Evolutionary conservation across 2,888 invertebrate species (phyloP).

Genomic region (Chelonus formosanus): DNA sequence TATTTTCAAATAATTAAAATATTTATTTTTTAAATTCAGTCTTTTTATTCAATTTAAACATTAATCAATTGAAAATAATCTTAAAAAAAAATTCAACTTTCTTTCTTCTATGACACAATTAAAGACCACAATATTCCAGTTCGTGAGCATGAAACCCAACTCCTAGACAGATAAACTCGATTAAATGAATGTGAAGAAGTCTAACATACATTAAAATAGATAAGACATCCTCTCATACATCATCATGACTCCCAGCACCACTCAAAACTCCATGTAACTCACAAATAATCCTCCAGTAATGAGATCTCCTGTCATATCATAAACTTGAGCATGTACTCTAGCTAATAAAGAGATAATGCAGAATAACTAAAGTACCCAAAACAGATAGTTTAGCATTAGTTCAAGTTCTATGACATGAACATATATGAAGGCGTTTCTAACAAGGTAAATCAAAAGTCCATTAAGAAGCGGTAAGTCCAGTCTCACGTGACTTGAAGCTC

Average conservation of each 20-base stretch:
- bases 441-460: constrained; percentile 42
- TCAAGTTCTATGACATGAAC: constrained; percentile 15
- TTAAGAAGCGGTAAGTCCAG: constrained; percentile 38
- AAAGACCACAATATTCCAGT: constrained; percentile 26
- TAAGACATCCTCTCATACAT: constrained; percentile 6
- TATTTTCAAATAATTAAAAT: too few relatives aligned
- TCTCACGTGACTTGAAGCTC: constrained; percentile 37
- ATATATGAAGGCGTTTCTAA: constrained; percentile 30
- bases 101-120: constrained; percentile 2
- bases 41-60: too few relatives aligned
- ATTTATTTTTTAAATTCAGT: too few relatives aligned
- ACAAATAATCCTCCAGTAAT: too few relatives aligned
- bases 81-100: too few relatives aligned
- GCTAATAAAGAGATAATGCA: too few relatives aligned
- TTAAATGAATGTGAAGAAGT: constrained; percentile 8
- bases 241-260: too few relatives aligned
- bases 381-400: constrained; percentile 21
- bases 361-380: constrained; percentile 14
- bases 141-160: constrained; percentile 21
- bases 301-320: too few relatives aligned
- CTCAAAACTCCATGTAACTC: too few relatives aligned
- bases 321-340: too few relatives aligned
- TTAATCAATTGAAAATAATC: too few relatives aligned
- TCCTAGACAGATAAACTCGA: constrained; percentile 15
- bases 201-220: constrained; percentile 13